These are phyloP conservation scores for Pocillopora meandrina DNA, from an alignment of 92 coral and sea anemone genomes.

Conservation along the genomic window DNA sequence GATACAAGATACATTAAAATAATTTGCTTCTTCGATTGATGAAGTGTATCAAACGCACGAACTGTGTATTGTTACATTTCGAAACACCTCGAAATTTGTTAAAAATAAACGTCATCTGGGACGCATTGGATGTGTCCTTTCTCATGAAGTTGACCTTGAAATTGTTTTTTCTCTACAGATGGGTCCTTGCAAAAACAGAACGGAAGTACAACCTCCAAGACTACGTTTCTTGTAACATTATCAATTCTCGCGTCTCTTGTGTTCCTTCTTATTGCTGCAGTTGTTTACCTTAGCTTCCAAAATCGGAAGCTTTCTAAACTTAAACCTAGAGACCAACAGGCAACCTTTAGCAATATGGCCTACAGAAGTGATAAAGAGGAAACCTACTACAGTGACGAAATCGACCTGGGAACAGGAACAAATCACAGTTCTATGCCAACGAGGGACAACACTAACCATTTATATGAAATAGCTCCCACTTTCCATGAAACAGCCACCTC, in stretches of 20 bases:
- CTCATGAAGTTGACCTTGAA: too few species aligned
- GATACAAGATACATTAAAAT: too few species aligned
- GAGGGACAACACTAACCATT: neutral
- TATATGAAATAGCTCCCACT: neutral
- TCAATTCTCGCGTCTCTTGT: neutral
- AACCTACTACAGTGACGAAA: neutral
- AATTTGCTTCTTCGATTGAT: too few species aligned
- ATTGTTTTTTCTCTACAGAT: neutral
- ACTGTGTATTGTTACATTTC: too few species aligned
- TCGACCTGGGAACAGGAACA: conserved; percentile 2
- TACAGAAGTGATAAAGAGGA: neutral
- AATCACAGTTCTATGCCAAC: neutral
- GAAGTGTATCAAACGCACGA: too few species aligned
- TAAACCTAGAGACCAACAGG: neutral
- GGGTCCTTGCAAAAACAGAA: neutral
- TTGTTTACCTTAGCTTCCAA: neutral
- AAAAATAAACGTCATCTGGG: too few species aligned
- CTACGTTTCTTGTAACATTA: too few species aligned
- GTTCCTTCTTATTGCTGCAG: neutral
- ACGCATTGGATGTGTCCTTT: too few species aligned
- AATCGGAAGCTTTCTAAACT: neutral
- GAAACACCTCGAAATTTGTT: too few species aligned
- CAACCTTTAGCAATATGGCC: neutral
- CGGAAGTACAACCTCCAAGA: neutral
- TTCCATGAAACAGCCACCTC: too few species aligned